phyloP scores from a whole-genome alignment of 2,888 invertebrate genomes.

The Tanytarsus gracilentus region DNA sequence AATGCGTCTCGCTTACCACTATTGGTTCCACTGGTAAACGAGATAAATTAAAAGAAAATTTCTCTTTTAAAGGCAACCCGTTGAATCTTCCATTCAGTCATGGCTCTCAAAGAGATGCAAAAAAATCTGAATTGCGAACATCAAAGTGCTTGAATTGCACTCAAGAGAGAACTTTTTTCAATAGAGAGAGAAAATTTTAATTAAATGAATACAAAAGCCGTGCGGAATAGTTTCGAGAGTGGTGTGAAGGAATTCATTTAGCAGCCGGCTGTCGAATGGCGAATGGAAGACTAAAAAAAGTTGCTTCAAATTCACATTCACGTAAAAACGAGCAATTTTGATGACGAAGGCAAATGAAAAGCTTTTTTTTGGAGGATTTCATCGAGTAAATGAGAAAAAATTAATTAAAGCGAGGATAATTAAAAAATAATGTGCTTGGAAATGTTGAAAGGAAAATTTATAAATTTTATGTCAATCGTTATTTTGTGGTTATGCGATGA shows the following conservation, averaged over 20 bases:
- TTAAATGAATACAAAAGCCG: no score
- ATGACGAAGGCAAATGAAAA: background rate
- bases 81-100: no score
- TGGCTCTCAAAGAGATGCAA: no score
- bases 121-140: background rate
- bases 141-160: background rate
- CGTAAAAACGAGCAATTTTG: constrained; percentile 24
- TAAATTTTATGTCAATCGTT: no score
- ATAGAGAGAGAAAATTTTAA: no score
- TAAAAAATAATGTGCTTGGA: background rate
- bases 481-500: no score
- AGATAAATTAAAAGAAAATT: background rate
- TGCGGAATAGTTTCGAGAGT: no score
- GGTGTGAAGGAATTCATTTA: no score
- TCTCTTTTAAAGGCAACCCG: no score
- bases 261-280: no score
- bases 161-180: background rate
- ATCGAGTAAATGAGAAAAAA: constrained; percentile 3
- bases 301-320: background rate
- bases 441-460: background rate
- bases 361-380: constrained; percentile 4
- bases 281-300: background rate
- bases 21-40: constrained; percentile 24
- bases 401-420: background rate
- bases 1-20: background rate